Conservation (phyloP, 2,113 vertebrate species). For the Mugil cephalus region DNA sequence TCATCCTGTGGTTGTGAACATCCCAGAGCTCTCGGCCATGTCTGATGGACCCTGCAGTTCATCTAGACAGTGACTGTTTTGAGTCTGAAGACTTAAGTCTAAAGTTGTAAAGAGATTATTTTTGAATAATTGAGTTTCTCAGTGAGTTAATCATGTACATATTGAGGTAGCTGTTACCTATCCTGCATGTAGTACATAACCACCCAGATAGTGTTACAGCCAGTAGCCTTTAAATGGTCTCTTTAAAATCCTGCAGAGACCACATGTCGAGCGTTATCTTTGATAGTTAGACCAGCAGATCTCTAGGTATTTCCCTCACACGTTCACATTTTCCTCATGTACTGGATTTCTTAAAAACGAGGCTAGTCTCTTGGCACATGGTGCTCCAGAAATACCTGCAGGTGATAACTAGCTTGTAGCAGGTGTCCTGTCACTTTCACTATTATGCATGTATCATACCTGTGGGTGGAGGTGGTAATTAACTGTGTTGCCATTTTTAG, state of each 20-base stretch:
- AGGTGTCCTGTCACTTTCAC: slow-evolving; percentile 76
- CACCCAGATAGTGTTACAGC: slow-evolving; percentile 22
- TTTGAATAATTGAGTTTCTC: neutral
- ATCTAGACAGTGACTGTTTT: slow-evolving; percentile 15
- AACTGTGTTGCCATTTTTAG: slow-evolving; percentile 78
- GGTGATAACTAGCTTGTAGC: slow-evolving; percentile 75
- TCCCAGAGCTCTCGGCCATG: neutral
- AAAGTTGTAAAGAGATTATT: neutral
- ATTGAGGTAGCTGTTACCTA: neutral
- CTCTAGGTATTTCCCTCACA: slow-evolving; percentile 65
- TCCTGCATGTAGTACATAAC: neutral
- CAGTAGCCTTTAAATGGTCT: slow-evolving; percentile 31
- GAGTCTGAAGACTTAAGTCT: slow-evolving; percentile 6
- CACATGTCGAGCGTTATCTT: slow-evolving; percentile 24
- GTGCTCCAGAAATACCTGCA: slow-evolving; percentile 72
- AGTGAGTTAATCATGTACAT: neutral
- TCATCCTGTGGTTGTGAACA: slow-evolving; percentile 1
- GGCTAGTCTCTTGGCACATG: slow-evolving; percentile 41
- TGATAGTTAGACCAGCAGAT: slow-evolving; percentile 39
- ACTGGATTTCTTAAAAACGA: slow-evolving; percentile 17
- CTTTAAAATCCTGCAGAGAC: slow-evolving; percentile 35
- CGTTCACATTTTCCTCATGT: slow-evolving; percentile 50
- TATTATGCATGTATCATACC: slow-evolving; percentile 65
- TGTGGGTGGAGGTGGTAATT: slow-evolving; percentile 80
- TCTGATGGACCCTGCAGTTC: slow-evolving; percentile 22